Base-by-base conservation (phyloP, 2,888 invertebrate genomes). In the Ormyrus nitidulus region DNA sequence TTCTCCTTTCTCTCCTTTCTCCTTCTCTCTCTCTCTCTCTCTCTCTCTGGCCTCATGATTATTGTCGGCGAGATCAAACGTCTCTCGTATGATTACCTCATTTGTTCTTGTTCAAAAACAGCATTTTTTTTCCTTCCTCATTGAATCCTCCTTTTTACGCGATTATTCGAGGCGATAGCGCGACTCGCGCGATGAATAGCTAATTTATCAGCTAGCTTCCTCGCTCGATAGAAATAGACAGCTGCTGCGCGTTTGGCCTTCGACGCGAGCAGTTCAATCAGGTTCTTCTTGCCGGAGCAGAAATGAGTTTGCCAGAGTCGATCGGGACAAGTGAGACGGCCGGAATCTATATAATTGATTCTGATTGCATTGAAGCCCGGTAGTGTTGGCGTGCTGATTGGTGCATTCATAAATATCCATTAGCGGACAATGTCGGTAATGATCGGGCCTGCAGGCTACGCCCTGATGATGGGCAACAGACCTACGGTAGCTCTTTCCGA, bases 341-440 rank as follows among this genome's bases (percentile, higher is more conserved):
- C 82, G 81, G 85, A 88, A 89, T 89, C 88, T 88, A 88, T 88
- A 90, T 90, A 90, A 90, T 90, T 89, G 89, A 89, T 90, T 90
- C 88, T 90, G 90, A 90, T 90, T 89, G 88, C 90, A 90, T 90
- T 89, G 89, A 90, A 89, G 90, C 89, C 90, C 90, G 84, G 89
- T 89, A 89, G 90, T 90, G 87, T 88, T 87, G 86, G 86, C 86
- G 87, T 34, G 34, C 87, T 90, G 90, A 90, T 90, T 90, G 89
- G 89, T 86, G 88, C 88, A 90, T 90, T 90, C 90, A 90, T 90
- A 90, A 90, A 90, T 90, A 90, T 90, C 90, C 90, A 90, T 89
- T 90, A 90, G 89, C 86, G 88, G 86, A 90, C 90, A 90, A 90
- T 90, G 89, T 89, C 86, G 86, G 89, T 90, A 90, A 90, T 90